Conservation (phyloP, 1,140 invertebrate species). For the Drosophila biarmipes region DNA sequence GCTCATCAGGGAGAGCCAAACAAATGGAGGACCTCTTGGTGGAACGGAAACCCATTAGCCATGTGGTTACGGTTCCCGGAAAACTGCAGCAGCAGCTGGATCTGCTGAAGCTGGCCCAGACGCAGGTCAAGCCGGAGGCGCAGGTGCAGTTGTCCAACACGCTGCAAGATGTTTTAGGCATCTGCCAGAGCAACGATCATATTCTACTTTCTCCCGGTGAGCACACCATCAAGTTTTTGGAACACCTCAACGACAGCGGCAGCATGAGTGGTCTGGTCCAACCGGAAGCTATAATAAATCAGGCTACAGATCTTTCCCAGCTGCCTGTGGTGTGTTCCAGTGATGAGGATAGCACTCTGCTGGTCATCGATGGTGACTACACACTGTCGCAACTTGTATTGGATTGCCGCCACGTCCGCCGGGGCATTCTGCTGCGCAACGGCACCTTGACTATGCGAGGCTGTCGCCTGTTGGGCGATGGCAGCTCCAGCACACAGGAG, state of each 20-base stretch:
- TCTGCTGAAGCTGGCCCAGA: slow-evolving; percentile 82
- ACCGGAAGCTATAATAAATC: slow-evolving; percentile 10
- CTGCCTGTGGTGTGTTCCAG: slow-evolving; percentile 76
- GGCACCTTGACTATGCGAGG: slow-evolving; percentile 80
- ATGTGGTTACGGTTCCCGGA: slow-evolving; percentile 85
- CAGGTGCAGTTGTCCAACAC: slow-evolving; percentile 67
- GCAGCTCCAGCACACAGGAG: slow-evolving; percentile 81
- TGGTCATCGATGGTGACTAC: slow-evolving; percentile 81
- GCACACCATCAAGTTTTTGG: slow-evolving; percentile 76
- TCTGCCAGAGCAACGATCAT: slow-evolving; percentile 69
- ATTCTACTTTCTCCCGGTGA: slow-evolving; percentile 69
- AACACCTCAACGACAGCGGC: slow-evolving; percentile 70
- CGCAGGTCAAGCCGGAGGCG: slow-evolving; percentile 29
- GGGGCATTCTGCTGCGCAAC: slow-evolving; percentile 81
- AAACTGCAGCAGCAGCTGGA: slow-evolving; percentile 85
- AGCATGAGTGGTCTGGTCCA: slow-evolving; percentile 52
- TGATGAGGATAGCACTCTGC: slow-evolving; percentile 84
- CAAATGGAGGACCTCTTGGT: slow-evolving; percentile 24
- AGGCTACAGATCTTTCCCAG: slow-evolving; percentile 15
- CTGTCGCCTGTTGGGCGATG: slow-evolving; percentile 82
- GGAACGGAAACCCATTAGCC: slow-evolving; percentile 63
- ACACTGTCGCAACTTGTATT: slow-evolving; percentile 84
- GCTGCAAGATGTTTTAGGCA: slow-evolving; percentile 85
- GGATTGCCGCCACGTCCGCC: slow-evolving; percentile 81
- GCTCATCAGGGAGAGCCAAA: slow-evolving; percentile 26